phyloP scores from a whole-genome alignment of 2,797 vertebrate genomes.

The Phrynocephalus guinanensis region DNA sequence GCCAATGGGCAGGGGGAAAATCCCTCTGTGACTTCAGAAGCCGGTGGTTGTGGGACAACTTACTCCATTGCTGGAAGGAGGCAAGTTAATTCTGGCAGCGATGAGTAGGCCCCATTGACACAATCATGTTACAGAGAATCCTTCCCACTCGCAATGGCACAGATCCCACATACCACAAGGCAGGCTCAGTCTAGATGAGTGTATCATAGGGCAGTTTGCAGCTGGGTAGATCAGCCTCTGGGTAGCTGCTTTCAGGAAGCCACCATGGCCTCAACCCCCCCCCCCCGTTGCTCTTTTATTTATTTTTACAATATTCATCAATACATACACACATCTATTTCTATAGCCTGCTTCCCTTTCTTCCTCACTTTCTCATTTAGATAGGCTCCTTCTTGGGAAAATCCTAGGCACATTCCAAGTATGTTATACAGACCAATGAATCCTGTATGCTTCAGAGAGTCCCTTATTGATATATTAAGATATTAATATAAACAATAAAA shows the following conservation, averaged over 20 bases:
- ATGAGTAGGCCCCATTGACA: slow-evolving; percentile 11
- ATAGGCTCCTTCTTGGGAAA: no score
- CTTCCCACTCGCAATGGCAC: slow-evolving; percentile 3
- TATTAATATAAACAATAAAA: no score
- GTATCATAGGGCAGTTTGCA: neutral
- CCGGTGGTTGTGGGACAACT: slow-evolving; percentile 1
- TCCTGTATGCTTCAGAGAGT: no score
- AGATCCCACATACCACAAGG: neutral
- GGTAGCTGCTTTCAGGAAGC: neutral
- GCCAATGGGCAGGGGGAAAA: neutral
- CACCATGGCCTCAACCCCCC: neutral
- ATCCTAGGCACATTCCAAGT: no score
- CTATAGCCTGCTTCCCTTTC: no score
- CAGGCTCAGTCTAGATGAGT: neutral
- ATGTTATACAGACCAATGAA: no score
- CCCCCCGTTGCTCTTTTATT: no score
- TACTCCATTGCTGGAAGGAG: neutral
- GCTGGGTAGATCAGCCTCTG: neutral
- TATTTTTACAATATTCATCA: no score
- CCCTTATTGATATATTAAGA: no score
- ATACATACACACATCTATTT: no score
- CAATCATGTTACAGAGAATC: neutral
- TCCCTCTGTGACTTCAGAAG: neutral
- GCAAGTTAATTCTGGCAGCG: neutral
- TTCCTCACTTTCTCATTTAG: no score